These are phyloP conservation scores for Chaetops frenatus DNA, from an alignment of 2,113 vertebrate genomes.

Conservation along the genomic window DNA sequence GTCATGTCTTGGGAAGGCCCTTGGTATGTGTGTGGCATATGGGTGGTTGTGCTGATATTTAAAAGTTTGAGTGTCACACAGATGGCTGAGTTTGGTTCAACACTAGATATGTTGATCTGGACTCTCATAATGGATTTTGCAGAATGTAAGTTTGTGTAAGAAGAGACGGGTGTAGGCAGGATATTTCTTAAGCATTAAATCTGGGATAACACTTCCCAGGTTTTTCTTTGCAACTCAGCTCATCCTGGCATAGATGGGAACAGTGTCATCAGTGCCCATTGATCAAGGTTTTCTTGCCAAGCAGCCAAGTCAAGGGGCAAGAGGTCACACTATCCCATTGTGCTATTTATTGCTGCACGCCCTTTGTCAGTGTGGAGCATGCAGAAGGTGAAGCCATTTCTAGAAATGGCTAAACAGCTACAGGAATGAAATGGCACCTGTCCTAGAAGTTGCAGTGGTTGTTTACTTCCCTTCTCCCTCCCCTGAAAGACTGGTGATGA, in stretches of 20 bases:
- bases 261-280: neutral
- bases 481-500: neutral
- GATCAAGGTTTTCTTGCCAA: neutral
- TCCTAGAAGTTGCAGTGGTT: neutral
- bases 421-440: slow-evolving; percentile 26
- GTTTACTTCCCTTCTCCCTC: slow-evolving; percentile 31
- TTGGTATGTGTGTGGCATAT: neutral
- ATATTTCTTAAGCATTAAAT: neutral
- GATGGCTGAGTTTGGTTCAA: neutral
- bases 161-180: neutral
- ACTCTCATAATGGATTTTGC: neutral
- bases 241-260: neutral
- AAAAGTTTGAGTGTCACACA: neutral
- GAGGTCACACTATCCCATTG: neutral
- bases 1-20: neutral
- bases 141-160: neutral
- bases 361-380: neutral
- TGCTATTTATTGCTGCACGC: slow-evolving; percentile 48
- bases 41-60: neutral
- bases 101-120: neutral
- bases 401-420: slow-evolving; percentile 42
- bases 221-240: neutral
- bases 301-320: slow-evolving; percentile 10
- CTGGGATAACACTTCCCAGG: neutral
- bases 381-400: slow-evolving; percentile 22